Evolutionary conservation across 2,797 vertebrate genomes (phyloP).

Genomic region (Mormyrus proboscirostris): DNA sequence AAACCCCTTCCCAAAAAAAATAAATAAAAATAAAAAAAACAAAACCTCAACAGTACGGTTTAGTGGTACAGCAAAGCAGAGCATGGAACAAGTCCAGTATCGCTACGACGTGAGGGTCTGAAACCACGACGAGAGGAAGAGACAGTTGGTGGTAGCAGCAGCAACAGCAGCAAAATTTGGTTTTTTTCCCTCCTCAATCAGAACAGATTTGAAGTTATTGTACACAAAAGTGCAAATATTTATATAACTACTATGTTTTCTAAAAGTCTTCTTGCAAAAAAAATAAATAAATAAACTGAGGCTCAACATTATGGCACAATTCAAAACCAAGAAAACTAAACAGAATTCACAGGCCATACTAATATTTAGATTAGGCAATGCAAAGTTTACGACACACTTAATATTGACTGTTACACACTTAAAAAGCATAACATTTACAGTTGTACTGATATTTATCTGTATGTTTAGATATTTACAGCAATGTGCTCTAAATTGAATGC

Average conservation of each 20-base stretch:
- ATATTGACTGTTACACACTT: conserved; percentile 63
- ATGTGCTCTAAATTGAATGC: conserved; percentile 39
- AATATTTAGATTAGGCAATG: conserved; percentile 63
- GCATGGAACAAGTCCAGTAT: conserved; percentile 44
- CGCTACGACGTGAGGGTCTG: conserved; percentile 51
- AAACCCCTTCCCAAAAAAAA: neutral
- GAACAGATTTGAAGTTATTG: conserved; percentile 37
- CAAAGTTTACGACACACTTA: conserved; percentile 64
- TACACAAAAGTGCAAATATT: conserved; percentile 54
- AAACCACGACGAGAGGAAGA: conserved; percentile 50
- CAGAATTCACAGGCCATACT: conserved; percentile 54
- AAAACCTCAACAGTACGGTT: neutral
- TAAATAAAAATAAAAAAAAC: neutral
- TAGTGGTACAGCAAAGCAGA: conserved; percentile 48
- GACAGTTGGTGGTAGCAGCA: conserved; percentile 42
- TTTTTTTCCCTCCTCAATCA: conserved; percentile 40
- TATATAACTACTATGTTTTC: conserved; percentile 46
- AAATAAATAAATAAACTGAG: conserved; percentile 43
- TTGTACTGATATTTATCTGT: conserved; percentile 52
- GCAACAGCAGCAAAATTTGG: conserved; percentile 55
- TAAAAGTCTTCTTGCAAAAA: conserved; percentile 54
- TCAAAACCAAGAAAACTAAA: conserved; percentile 54
- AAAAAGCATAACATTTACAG: conserved; percentile 69
- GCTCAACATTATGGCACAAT: conserved; percentile 66
- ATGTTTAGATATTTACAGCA: conserved; percentile 52